Conservation (phyloP, 2,113 vertebrate genomes). For the Ploceus nigricollis region DNA sequence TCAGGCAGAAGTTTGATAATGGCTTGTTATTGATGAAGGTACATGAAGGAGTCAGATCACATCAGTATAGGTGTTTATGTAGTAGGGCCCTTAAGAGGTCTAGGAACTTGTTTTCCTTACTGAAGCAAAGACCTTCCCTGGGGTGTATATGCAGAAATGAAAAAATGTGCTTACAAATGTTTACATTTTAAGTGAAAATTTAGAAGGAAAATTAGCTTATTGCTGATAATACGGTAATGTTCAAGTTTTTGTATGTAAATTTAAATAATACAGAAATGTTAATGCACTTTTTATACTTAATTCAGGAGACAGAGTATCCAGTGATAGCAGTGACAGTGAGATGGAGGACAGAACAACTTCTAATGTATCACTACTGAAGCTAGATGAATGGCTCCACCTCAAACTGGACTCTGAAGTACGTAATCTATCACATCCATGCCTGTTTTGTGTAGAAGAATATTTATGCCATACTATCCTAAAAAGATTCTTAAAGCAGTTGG, state of each 20-base stretch:
- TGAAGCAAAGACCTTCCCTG: neutral
- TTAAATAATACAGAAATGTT: neutral
- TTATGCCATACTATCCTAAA: neutral
- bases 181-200: neutral
- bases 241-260: neutral
- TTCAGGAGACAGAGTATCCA: constrained; percentile 59
- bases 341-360: constrained; percentile 74
- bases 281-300: neutral
- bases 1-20: neutral
- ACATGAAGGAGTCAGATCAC: neutral
- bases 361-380: constrained; percentile 76
- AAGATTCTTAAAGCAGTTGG: neutral
- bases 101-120: neutral
- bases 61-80: neutral
- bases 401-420: constrained; percentile 83
- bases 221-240: neutral
- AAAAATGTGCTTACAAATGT: neutral
- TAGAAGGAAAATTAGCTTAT: neutral
- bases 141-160: neutral
- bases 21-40: neutral
- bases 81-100: neutral
- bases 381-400: constrained; percentile 91
- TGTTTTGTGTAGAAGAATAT: neutral
- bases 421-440: neutral
- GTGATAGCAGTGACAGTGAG: constrained; percentile 88